These are phyloP conservation scores for Drepanosiphum platanoidis DNA, from an alignment of 2,888 invertebrate species.

Conservation along the genomic window DNA sequence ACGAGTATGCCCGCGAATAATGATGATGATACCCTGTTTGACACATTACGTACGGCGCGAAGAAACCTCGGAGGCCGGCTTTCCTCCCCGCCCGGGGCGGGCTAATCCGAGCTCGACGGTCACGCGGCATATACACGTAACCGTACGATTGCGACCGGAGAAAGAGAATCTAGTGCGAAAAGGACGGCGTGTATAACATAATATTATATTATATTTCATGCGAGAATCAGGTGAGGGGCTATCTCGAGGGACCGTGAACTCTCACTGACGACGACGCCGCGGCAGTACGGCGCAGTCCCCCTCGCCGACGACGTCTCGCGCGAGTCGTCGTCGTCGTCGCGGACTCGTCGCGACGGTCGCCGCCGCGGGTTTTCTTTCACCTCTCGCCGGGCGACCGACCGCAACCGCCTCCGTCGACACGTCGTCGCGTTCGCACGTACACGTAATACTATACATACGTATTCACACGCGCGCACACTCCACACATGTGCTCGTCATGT, in stretches of 20 bases:
- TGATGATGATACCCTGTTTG: too few relatives aligned
- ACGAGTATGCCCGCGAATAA: too few relatives aligned
- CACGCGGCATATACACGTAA: too few relatives aligned
- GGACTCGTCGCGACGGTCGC: too few relatives aligned
- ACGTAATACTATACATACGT: background rate
- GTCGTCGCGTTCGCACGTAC: background rate
- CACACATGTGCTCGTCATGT: too few relatives aligned
- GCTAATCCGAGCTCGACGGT: too few relatives aligned
- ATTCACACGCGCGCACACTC: too few relatives aligned
- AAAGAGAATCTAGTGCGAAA: too few relatives aligned
- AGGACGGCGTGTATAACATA: background rate
- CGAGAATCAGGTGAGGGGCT: slow-evolving; percentile 59
- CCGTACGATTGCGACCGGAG: too few relatives aligned
- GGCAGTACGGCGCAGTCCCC: background rate
- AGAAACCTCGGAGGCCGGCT: too few relatives aligned
- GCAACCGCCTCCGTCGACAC: background rate
- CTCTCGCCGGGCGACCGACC: background rate
- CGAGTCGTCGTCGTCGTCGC: background rate
- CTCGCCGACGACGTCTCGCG: background rate
- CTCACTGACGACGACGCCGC: background rate
- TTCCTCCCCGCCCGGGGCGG: too few relatives aligned
- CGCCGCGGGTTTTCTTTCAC: background rate
- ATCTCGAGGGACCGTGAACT: slow-evolving; percentile 54
- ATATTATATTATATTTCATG: slow-evolving; percentile 1
- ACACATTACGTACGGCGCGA: too few relatives aligned